Evolutionary conservation across 2,113 vertebrate species (phyloP).

Genomic region (Hystrix brachyura): DNA sequence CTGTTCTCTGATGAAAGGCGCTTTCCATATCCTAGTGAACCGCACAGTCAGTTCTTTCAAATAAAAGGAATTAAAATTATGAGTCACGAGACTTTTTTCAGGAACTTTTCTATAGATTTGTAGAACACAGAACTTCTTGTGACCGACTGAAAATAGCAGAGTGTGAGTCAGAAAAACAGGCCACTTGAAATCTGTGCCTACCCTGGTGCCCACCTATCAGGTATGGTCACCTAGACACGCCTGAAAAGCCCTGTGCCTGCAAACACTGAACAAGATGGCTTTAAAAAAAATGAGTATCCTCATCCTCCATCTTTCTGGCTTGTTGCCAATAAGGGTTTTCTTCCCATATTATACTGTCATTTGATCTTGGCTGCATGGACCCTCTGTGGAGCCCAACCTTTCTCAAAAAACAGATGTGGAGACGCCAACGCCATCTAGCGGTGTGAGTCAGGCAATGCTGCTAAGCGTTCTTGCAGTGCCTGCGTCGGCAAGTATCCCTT

Average conservation of each 20-base stretch:
- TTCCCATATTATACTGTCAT: not conserved
- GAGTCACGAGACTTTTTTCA: not conserved
- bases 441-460: not conserved
- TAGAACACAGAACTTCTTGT: not conserved
- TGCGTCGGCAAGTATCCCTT: fast-evolving
- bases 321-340: not conserved
- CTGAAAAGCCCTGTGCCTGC: not conserved
- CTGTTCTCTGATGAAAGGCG: not conserved
- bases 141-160: not conserved
- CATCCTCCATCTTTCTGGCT: not conserved
- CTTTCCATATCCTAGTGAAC: not conserved
- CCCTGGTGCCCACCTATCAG: not conserved
- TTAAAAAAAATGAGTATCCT: not conserved
- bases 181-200: not conserved
- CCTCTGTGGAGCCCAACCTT: not conserved
- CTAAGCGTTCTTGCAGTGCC: not conserved
- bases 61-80: not conserved
- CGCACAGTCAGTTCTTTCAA: not conserved
- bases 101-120: not conserved
- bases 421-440: not conserved
- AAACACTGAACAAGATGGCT: not conserved
- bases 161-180: not conserved
- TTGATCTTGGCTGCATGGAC: not conserved
- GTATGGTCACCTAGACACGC: not conserved
- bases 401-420: not conserved